phyloP scores from a whole-genome alignment of 2,888 invertebrate genomes.

The Cylloceria caligata region DNA sequence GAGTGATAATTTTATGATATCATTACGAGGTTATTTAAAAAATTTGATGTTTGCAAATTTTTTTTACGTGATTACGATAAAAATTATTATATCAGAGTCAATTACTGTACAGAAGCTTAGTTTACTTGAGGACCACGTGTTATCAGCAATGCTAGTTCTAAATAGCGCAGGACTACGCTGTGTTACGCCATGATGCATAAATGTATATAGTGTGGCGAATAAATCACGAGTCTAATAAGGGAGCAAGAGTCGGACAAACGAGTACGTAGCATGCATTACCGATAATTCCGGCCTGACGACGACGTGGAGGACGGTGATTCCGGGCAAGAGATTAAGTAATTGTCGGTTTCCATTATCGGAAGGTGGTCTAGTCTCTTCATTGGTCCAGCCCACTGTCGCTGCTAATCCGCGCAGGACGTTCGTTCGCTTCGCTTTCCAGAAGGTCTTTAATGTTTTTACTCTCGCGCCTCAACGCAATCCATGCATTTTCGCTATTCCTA shows the following conservation, averaged over 20 bases:
- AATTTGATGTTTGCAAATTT: slow-evolving; percentile 31
- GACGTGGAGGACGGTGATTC: slow-evolving; percentile 72
- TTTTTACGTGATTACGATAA: slow-evolving; percentile 32
- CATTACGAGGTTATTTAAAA: slow-evolving; percentile 9
- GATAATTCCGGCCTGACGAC: slow-evolving; percentile 72
- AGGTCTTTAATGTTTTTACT: slow-evolving; percentile 35
- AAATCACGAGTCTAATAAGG: slow-evolving; percentile 61
- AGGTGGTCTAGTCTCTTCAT: slow-evolving; percentile 58
- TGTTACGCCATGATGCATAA: slow-evolving; percentile 4
- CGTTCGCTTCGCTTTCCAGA: slow-evolving; percentile 44
- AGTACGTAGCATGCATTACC: slow-evolving; percentile 74
- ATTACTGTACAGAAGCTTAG: neutral
- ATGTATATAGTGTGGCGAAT: slow-evolving; percentile 33
- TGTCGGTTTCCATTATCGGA: slow-evolving; percentile 75
- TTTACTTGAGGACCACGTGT: slow-evolving; percentile 33
- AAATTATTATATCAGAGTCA: neutral
- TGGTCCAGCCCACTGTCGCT: slow-evolving; percentile 51
- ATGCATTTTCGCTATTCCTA: slow-evolving; percentile 1
- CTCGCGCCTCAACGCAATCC: slow-evolving; percentile 16
- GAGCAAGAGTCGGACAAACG: slow-evolving; percentile 66
- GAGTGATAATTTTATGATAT: slow-evolving; percentile 5
- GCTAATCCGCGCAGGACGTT: slow-evolving; percentile 59
- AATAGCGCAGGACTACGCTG: slow-evolving; percentile 39
- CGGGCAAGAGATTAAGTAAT: slow-evolving; percentile 78
- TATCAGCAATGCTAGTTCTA: slow-evolving; percentile 53